Conservation (phyloP, 2,888 invertebrate species). For the Nymphalis c-album region DNA sequence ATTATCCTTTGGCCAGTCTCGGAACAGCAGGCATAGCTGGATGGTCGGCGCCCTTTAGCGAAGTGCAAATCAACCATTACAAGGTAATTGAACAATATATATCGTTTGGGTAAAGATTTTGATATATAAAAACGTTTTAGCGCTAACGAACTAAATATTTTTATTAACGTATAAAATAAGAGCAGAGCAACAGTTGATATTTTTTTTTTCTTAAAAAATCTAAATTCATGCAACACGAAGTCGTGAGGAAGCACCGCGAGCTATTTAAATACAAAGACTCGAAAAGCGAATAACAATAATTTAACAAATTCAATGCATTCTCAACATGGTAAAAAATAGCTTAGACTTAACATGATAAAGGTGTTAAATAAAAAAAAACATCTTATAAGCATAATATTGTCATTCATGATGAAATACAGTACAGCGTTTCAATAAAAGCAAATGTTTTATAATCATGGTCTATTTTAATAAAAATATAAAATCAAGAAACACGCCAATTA, state of each 20-base stretch:
- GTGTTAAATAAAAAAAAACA: no score
- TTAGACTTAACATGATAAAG: neutral
- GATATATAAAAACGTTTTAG: neutral
- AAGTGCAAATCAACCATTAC: conserved; percentile 86
- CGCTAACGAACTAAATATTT: neutral
- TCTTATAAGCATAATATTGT: no score
- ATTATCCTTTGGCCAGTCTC: conserved; percentile 85
- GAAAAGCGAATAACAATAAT: conserved; percentile 33
- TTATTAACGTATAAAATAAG: neutral
- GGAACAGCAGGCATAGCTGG: conserved; percentile 78
- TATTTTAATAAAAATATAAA: no score
- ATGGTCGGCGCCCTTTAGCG: conserved; percentile 80
- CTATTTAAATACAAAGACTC: conserved; percentile 39
- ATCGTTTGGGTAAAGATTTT: no score
- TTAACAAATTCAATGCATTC: conserved; percentile 42
- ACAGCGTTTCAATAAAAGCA: no score
- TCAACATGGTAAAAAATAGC: conserved; percentile 36
- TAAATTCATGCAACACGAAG: conserved; percentile 32
- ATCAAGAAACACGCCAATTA: no score
- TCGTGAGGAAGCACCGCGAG: conserved; percentile 33
- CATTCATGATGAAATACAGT: no score
- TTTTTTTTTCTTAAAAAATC: conserved; percentile 16
- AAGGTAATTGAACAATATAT: conserved; percentile 61
- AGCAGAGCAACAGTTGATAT: neutral
- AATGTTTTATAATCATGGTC: no score